Evolutionary conservation across 2,797 vertebrate genomes (phyloP).

Genomic region (Australoheros facetus): DNA sequence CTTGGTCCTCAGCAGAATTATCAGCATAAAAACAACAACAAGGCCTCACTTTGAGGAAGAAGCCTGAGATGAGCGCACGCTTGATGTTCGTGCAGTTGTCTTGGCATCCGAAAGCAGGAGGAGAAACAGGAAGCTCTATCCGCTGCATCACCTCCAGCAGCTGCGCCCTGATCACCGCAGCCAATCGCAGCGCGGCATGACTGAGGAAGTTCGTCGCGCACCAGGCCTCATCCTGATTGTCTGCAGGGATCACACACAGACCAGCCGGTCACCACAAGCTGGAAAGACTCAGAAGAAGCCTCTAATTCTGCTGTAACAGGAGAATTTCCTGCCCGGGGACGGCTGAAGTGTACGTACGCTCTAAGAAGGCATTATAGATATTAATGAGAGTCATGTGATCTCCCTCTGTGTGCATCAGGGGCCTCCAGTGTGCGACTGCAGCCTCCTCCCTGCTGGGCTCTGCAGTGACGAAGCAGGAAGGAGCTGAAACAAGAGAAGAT

Average conservation of each 20-base stretch:
- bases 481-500: constrained; percentile 69
- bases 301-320: no score
- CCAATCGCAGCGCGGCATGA: constrained; percentile 82
- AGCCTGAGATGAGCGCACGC: constrained; percentile 91
- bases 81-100: constrained; percentile 90
- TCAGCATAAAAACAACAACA: background rate
- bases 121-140: constrained; percentile 92
- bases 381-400: constrained; percentile 96
- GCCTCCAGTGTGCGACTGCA: constrained; percentile 74
- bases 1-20: background rate
- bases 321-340: background rate
- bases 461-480: constrained; percentile 85
- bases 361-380: constrained; percentile 87
- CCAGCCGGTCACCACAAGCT: background rate
- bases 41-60: constrained; percentile 89
- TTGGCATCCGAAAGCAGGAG: constrained; percentile 88
- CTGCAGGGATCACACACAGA: constrained; percentile 67
- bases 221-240: constrained; percentile 87
- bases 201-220: constrained; percentile 87
- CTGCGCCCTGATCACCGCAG: constrained; percentile 85
- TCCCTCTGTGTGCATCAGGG: constrained; percentile 86
- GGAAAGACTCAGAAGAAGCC: background rate
- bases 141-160: constrained; percentile 92
- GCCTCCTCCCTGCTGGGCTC: constrained; percentile 81
- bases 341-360: constrained; percentile 80